Base-by-base conservation (phyloP, 2,888 invertebrate species). In the Hyalella azteca region DNA sequence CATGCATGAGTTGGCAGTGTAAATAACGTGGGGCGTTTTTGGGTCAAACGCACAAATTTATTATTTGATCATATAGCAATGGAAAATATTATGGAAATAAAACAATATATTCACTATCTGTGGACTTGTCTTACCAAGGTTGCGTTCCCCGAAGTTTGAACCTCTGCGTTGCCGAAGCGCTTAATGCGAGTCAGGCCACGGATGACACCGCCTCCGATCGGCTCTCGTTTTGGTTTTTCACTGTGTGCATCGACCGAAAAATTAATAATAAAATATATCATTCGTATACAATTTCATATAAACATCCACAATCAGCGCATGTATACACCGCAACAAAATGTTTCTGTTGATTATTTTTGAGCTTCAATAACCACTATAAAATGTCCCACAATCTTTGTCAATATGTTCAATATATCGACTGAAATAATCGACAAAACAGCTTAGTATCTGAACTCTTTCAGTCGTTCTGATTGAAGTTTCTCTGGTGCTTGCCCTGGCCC, bases 141-240 rank as follows among this genome's bases (percentile, higher is more conserved):
- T 13, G 79, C 40, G 66, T 84, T 84, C 4, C 81, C 82, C 9
- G 83, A 81, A 5, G 83, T 77, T 73, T 84, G 84, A 0, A 83
- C 81, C n/a, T 82, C 82, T 15, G 81, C 84, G 49, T 83, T 79
- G 1, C 84, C 83, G 29, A 81, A 80, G n/a, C 84, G 75, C 50
- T 78, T 84, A 3, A 83, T 77, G 29, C 73, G 81, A 9, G 84
- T 81, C 2, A 84, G 78, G 11, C 84, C 84, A 3, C 81, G 40
- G 13, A 84, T 81, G 2, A 84, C 81, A 4, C 84, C 84, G 0
- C 84, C 84, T 0, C 84, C 84, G 3, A 84, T 81, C 15, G 84
- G 78, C 7, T 75, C 75, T 41, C 29, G 26, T 22, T 75, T 75
- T 7, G 36, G 15, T 2, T 66, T 66, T 9, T 36, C 29, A 19